Evolutionary conservation across 2,888 invertebrate genomes (phyloP).

Genomic region (Drosophila pseudotalamancana): DNA sequence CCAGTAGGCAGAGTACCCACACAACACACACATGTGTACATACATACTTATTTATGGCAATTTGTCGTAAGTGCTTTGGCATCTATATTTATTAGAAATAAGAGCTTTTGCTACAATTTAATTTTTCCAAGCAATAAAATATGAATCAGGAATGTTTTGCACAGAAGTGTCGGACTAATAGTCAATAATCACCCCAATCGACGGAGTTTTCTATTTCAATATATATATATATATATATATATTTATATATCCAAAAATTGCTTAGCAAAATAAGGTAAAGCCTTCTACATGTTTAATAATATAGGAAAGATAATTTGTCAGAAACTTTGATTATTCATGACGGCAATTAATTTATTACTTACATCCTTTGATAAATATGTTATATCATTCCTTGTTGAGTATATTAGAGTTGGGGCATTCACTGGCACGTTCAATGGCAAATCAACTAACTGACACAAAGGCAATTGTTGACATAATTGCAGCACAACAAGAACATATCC

Average conservation of each 20-base stretch:
- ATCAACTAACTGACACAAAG: conserved; percentile 16
- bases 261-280: no score
- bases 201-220: no score
- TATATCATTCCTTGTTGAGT: conserved; percentile 3
- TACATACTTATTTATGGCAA: conserved; percentile 67
- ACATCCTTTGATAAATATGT: neutral
- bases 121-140: conserved; percentile 8
- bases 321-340: no score
- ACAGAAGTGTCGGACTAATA: neutral
- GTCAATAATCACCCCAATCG: no score
- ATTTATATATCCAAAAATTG: no score
- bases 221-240: no score
- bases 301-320: no score
- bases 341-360: no score
- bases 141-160: neutral
- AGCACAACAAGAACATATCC: conserved; percentile 8
- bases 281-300: no score
- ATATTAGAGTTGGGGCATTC: conserved; percentile 2
- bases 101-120: conserved; percentile 5
- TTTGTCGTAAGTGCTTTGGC: conserved; percentile 61
- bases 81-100: conserved; percentile 45
- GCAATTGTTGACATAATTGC: conserved; percentile 64
- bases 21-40: conserved; percentile 1
- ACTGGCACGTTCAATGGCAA: conserved; percentile 14
- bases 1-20: conserved; percentile 49